Percentiles rank a stretch among this genome's conserved stretches.
Conservation (phyloP, 2,113 vertebrate species). For the Martes martes region DNA sequence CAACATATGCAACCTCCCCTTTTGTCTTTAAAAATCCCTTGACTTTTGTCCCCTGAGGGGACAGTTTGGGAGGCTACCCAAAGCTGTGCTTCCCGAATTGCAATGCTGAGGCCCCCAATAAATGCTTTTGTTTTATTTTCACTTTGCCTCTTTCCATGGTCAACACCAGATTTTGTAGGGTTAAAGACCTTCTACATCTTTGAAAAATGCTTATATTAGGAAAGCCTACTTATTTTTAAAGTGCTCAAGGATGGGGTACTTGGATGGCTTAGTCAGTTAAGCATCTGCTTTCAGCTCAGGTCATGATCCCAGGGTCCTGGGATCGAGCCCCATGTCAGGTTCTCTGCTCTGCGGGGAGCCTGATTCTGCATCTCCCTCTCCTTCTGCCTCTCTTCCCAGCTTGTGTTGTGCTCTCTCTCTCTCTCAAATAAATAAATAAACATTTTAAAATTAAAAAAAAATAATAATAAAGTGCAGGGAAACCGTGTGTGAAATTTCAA, state of each 20-base stretch:
- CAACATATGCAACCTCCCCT: background rate
- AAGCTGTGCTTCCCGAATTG: background rate
- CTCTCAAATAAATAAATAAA: too few species aligned
- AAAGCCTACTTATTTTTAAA: conserved; percentile 33
- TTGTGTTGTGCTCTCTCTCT: too few species aligned
- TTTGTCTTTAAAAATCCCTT: background rate
- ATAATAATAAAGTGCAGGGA: too few species aligned
- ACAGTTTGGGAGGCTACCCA: background rate
- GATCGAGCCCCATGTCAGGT: too few species aligned
- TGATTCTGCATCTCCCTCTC: too few species aligned
- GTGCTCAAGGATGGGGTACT: background rate
- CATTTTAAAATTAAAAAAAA: too few species aligned
- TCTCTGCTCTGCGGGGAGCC: too few species aligned
- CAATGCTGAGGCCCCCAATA: background rate
- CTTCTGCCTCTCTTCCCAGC: too few species aligned
- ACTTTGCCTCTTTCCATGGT: background rate
- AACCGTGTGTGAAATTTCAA: background rate
- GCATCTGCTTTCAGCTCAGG: too few species aligned
- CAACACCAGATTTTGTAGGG: conserved; percentile 3
- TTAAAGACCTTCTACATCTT: conserved; percentile 29
- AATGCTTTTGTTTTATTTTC: background rate
- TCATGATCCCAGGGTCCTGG: too few species aligned
- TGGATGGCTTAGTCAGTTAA: too few species aligned
- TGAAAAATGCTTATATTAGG: conserved; percentile 32
- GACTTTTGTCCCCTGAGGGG: background rate